These are phyloP conservation scores for Gerosis bhagava DNA, from an alignment of 2,888 invertebrate genomes.

Conservation along the genomic window DNA sequence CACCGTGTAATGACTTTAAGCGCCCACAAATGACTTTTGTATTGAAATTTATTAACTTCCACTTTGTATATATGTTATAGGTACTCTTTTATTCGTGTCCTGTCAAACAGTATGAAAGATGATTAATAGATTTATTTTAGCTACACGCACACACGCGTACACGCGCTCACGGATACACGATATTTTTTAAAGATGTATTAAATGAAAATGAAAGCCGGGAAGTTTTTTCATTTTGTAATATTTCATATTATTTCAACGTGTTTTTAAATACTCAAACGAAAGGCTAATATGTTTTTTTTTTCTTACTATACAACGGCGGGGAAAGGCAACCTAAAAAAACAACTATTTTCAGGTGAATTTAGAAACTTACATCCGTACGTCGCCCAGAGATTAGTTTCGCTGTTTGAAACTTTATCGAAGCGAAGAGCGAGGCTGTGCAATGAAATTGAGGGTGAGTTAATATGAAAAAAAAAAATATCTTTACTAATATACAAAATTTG, in stretches of 20 bases:
- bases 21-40: constrained; percentile 71
- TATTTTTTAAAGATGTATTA: too few relatives aligned
- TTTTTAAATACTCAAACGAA: too few relatives aligned
- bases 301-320: too few relatives aligned
- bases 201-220: too few relatives aligned
- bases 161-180: too few relatives aligned
- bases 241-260: too few relatives aligned
- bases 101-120: constrained; percentile 18
- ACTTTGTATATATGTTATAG: constrained; percentile 61
- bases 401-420: constrained; percentile 95
- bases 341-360: constrained; percentile 89
- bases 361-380: constrained; percentile 97
- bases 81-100: constrained; percentile 50
- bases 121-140: constrained; percentile 1
- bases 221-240: too few relatives aligned
- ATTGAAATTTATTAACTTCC: constrained; percentile 70
- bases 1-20: constrained; percentile 76
- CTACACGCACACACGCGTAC: too few relatives aligned
- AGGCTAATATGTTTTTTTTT: too few relatives aligned
- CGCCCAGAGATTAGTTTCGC: constrained; percentile 94
- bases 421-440: constrained; percentile 88
- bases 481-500: too few relatives aligned
- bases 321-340: too few relatives aligned
- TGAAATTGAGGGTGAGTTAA: constrained; percentile 73
- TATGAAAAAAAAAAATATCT: too few relatives aligned